Evolutionary conservation across 2,113 vertebrate species (phyloP).

Genomic region (Hylia prasina): DNA sequence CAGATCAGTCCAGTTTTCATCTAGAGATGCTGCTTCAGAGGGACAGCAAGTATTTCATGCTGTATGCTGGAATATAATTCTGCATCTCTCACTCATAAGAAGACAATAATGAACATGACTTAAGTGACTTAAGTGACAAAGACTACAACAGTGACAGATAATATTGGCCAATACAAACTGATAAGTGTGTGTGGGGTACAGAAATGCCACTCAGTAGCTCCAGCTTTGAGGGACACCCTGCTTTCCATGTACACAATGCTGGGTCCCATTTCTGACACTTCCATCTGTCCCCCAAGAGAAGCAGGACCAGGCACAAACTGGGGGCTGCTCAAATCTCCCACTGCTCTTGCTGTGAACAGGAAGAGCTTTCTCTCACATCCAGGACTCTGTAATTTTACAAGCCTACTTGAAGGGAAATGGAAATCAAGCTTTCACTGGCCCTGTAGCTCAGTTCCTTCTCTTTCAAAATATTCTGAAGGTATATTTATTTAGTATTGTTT

Average conservation of each 20-base stretch:
- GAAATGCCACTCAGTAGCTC: not conserved
- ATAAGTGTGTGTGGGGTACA: fast-evolving
- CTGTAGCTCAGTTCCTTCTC: not conserved
- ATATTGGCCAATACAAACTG: not conserved
- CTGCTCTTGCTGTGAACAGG: not conserved
- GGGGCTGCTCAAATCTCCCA: not conserved
- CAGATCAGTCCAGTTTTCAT: not conserved
- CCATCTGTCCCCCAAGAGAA: not conserved
- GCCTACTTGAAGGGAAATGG: not conserved
- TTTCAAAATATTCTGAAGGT: not conserved
- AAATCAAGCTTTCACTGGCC: not conserved
- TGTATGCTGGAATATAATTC: not conserved
- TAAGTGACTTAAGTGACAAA: not conserved
- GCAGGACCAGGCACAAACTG: not conserved
- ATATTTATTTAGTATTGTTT: not conserved
- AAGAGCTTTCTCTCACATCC: not conserved
- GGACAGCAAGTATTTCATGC: not conserved
- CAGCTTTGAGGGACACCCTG: not conserved
- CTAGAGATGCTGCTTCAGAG: not conserved
- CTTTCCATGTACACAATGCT: not conserved
- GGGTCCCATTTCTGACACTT: not conserved
- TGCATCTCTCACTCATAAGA: not conserved
- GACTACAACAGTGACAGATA: fast-evolving
- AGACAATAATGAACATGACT: not conserved
- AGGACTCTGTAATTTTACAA: not conserved